Base-by-base conservation (phyloP, 1,140 invertebrate genomes). In the Trichonephila clavipes region DNA sequence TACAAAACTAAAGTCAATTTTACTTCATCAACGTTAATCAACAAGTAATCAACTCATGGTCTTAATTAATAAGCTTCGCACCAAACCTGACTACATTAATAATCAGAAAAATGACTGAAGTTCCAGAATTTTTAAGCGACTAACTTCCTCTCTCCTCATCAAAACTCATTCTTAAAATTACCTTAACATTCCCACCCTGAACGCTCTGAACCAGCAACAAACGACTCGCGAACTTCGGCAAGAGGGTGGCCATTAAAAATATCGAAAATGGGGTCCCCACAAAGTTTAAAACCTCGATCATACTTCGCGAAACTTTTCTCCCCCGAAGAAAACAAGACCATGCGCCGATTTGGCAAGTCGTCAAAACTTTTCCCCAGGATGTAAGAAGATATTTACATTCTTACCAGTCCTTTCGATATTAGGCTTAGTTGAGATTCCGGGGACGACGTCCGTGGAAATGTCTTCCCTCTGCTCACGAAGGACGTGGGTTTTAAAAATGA, bases 341-440 rank as follows among this genome's bases (percentile, higher is more conserved):
- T n/a, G 40, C 82, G 28, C 89, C 90, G 62, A 91, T 91, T 83
- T 86, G 62, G 86, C 86, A 88, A 44, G 14, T 88, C 92, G 58
- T 88, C 92, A 82, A 88, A 93, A 88, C 51, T 93, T 93, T 44
- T 90, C 34, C 21, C 34, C 51, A 87, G 19, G 34, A 86, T 58
- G 72, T 64, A 93, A 93, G 92, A 93, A 93, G 92, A 77, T 88
- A 93, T 93, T 93, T 93, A 93, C 85, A 93, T 93, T 93, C 92
- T 81, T 81, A 44, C 91, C 86, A 8, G 44, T 51, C 86, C 51
- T 83, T 51, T 69, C 83, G 40, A 72, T 34, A 69, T 81, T 93
- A 81, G 77, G 87, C 85, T 93, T 93, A 59, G 92, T 93, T 93
- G 92, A 88, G 92, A 93, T 93, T 88, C 92, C 44, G 85, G 59